Evolutionary conservation across 2,888 invertebrate species (phyloP).

Genomic region (Anorthoa munda): DNA sequence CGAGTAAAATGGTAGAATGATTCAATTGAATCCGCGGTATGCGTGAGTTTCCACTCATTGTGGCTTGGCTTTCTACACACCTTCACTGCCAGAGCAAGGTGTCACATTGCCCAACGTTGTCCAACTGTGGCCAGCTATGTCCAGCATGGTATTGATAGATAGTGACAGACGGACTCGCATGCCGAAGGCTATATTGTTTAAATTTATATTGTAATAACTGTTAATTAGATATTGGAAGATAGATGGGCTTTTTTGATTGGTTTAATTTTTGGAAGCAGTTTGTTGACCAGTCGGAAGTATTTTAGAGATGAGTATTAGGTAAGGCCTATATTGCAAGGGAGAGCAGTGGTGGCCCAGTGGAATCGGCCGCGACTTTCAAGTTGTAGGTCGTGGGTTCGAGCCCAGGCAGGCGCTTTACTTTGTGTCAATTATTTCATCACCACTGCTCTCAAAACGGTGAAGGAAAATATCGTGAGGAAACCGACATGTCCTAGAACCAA

Average conservation of each 20-base stretch:
- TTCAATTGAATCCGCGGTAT: constrained; percentile 88
- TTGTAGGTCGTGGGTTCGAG: too few relatives aligned
- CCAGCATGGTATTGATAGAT: constrained; percentile 51
- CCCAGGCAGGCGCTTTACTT: too few relatives aligned
- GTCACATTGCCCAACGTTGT: constrained; percentile 83
- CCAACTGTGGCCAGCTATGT: constrained; percentile 23
- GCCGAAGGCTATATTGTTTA: constrained; percentile 63
- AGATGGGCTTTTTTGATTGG: constrained; percentile 41
- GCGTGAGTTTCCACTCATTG: constrained; percentile 84
- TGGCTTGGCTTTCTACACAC: constrained; percentile 82
- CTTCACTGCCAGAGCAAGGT: constrained; percentile 72
- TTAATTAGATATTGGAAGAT: constrained; percentile 61
- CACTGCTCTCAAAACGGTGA: too few relatives aligned
- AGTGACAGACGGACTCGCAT: constrained; percentile 59
- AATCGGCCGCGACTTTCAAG: too few relatives aligned
- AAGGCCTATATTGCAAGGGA: too few relatives aligned
- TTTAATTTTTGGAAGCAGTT: constrained; percentile 10
- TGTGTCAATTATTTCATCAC: too few relatives aligned
- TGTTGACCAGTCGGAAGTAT: not conserved
- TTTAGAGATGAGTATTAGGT: not conserved
- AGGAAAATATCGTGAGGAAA: too few relatives aligned
- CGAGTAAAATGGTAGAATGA: constrained; percentile 85
- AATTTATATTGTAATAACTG: constrained; percentile 60
- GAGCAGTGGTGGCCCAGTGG: too few relatives aligned
- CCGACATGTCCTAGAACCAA: too few relatives aligned